Evolutionary conservation across 1,140 invertebrate genomes (phyloP).

Genomic region (Cecropterus lyciades): DNA sequence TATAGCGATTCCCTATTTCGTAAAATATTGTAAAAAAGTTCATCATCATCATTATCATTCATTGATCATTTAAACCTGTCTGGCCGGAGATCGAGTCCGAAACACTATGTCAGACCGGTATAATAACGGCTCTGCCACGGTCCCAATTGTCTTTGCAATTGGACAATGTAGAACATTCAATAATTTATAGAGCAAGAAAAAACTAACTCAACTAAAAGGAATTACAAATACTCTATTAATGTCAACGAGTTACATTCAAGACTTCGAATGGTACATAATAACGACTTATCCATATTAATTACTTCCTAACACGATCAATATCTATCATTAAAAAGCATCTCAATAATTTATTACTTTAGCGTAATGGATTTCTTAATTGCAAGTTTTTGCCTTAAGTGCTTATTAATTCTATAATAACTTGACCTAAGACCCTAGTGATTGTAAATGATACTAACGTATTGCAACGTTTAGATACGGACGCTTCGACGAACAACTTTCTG

Average conservation of each 20-base stretch:
- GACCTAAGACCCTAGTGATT: constrained; percentile 39
- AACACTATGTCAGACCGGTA: too few species aligned
- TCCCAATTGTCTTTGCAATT: too few species aligned
- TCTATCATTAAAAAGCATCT: constrained; percentile 28
- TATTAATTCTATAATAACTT: constrained; percentile 42
- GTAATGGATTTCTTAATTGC: constrained; percentile 34
- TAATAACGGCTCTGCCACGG: too few species aligned
- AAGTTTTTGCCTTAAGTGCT: constrained; percentile 29
- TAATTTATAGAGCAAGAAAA: neutral
- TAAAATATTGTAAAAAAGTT: too few species aligned
- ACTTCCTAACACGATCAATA: constrained; percentile 22
- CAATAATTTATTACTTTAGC: constrained; percentile 23
- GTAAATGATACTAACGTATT: constrained; percentile 37
- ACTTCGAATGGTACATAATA: neutral
- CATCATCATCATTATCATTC: too few species aligned
- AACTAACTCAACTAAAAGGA: neutral
- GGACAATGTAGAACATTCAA: constrained; percentile 1
- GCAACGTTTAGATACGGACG: too few species aligned
- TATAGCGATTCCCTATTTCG: too few species aligned
- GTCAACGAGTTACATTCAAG: neutral
- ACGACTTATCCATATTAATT: constrained; percentile 12
- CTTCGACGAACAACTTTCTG: too few species aligned
- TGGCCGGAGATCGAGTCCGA: too few species aligned
- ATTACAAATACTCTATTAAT: constrained; percentile 1
- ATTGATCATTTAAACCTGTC: too few species aligned